Evolutionary conservation across 2,888 invertebrate species (phyloP).

Genomic region (Tanypteryx hageni): DNA sequence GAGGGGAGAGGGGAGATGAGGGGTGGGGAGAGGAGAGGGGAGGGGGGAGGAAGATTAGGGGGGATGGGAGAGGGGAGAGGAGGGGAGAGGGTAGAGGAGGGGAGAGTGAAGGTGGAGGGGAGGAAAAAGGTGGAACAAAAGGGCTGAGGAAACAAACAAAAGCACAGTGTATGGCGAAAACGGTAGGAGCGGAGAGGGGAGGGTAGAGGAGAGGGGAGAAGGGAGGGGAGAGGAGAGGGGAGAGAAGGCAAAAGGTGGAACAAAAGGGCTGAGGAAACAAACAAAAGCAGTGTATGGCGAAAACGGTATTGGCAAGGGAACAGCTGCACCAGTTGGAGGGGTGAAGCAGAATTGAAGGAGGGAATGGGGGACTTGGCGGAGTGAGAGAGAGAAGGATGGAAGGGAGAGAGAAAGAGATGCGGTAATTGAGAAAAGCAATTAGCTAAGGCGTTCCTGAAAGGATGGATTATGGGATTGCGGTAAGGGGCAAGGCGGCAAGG

Average conservation of each 20-base stretch:
- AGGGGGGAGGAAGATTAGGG: not conserved
- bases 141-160: not conserved
- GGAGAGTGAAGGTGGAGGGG: not conserved
- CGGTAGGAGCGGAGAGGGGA: no score
- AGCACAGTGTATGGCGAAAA: not conserved
- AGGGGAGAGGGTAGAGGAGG: not conserved
- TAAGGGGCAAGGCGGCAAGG: not conserved
- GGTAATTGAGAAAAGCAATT: constrained; percentile 63
- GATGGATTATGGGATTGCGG: constrained; percentile 60
- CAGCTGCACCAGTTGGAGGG: not conserved
- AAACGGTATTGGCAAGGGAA: not conserved
- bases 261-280: not conserved
- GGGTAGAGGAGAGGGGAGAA: not conserved
- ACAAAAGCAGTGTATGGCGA: not conserved
- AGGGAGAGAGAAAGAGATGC: not conserved
- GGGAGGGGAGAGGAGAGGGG: not conserved
- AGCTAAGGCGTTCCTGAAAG: constrained; percentile 52
- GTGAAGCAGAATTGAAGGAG: not conserved
- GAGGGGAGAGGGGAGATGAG: not conserved
- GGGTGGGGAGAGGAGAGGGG: not conserved
- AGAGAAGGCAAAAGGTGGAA: not conserved
- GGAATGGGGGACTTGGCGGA: not conserved
- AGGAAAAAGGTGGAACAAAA: not conserved
- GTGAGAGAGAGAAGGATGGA: not conserved
- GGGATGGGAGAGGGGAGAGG: not conserved